Base-by-base conservation (phyloP, 2,888 invertebrate genomes). In the Ophion slaviceki region DNA sequence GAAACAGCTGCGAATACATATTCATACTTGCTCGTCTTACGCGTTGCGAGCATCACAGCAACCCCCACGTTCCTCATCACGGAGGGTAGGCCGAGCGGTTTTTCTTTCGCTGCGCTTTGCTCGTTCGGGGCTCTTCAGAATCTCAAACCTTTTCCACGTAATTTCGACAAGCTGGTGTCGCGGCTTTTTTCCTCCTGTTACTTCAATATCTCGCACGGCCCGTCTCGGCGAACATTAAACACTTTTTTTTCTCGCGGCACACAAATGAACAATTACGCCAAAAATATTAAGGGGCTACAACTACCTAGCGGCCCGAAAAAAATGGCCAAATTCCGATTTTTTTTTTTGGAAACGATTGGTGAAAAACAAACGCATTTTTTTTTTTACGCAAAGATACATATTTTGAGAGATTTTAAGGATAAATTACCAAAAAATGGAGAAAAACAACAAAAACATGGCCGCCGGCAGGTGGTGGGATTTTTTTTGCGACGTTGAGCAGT, bases 1-100 rank as follows among this genome's bases (percentile, higher is more conserved):
- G 85, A 70, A 87, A 75, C 91, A 89, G 87, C 85, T 90, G 91
- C 80, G 59, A 75, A 89, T 90, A 81, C 90, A 90, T 90, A 90
- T 90, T 90, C 90, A 90, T 91, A 36, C 62, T 82, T 64, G 70
- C 71, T 62, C 32, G 68, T n/a, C 36, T 28, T 75, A 74, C 82
- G 78, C 72, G 53, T 36, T 14, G 62, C 64, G 45, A 75, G 79
- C 70, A 83, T 74, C 84, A 76, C 78, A 70, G 77, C 64, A 79
- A 80, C 62, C 20, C 20, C 45, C 61, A 66, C 40, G 28, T 40
- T 20, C 53, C 62, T 40, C 47, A 71, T 11, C 20, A 32, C 57
- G 20, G 45, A 74, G 59, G 59, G 80, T 40, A 40, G 57, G 77
- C 74, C 59, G 59, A 74, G 14, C 36, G 20, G 70, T 82, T 71